phyloP scores from a whole-genome alignment of 2,797 vertebrate genomes.

The Arctocebus calabarensis region DNA sequence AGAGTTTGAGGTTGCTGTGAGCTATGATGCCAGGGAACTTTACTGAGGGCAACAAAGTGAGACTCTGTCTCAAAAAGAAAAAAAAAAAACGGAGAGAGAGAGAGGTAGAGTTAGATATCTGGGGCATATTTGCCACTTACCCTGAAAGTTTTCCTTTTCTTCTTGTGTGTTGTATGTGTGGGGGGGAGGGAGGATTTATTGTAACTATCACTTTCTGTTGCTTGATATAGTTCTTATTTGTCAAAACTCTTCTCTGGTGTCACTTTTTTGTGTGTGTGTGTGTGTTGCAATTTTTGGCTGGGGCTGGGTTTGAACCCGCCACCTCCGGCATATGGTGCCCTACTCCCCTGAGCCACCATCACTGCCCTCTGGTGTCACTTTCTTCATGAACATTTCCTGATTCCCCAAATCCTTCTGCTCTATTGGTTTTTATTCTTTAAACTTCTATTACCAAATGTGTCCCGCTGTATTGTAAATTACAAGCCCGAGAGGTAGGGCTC shows the following conservation, averaged over 20 bases:
- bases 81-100: too few relatives aligned
- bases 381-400: slow-evolving; percentile 43
- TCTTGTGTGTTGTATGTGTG: background rate
- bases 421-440: background rate
- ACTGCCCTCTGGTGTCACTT: background rate
- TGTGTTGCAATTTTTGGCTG: too few relatives aligned
- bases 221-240: background rate
- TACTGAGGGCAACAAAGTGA: too few relatives aligned
- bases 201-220: slow-evolving; percentile 17
- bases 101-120: slow-evolving; percentile 31
- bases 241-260: slow-evolving; percentile 22
- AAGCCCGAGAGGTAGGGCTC: background rate
- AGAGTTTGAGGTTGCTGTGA: too few relatives aligned
- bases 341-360: too few relatives aligned
- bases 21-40: too few relatives aligned
- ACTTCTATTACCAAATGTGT: background rate
- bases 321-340: too few relatives aligned
- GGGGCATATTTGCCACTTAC: background rate
- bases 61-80: too few relatives aligned
- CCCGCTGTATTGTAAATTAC: background rate
- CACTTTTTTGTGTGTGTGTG: background rate
- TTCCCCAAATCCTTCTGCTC: background rate
- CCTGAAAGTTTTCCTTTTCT: background rate
- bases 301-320: too few relatives aligned
- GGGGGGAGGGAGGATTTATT: background rate